Conservation (phyloP, 2,888 invertebrate species). For the Cantharis rufa region DNA sequence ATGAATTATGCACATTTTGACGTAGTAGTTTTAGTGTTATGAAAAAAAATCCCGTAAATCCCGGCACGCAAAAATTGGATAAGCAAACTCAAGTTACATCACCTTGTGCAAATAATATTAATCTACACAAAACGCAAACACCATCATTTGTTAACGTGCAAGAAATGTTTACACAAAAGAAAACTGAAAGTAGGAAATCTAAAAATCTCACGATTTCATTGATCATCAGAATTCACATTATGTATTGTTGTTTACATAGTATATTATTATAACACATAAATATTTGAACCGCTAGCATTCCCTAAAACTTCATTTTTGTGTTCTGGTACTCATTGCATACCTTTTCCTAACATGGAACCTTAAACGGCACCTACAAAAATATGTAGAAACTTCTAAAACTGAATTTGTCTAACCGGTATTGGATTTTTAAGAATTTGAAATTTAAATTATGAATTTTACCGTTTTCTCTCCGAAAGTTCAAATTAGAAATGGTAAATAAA, state of each 20-base stretch:
- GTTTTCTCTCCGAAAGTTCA: not conserved
- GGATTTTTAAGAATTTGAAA: not conserved
- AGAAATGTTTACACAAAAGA: not conserved
- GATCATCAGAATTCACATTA: not conserved
- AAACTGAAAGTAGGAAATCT: not conserved
- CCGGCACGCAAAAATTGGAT: not conserved
- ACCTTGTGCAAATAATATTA: not conserved
- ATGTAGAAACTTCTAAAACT: not conserved
- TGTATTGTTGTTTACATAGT: too few relatives aligned
- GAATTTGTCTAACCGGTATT: not conserved
- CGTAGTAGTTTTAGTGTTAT: not conserved
- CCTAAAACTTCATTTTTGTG: too few relatives aligned
- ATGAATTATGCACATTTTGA: not conserved
- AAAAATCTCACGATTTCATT: not conserved
- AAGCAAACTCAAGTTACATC: not conserved
- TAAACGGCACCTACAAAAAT: not conserved
- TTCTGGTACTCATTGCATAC: too few relatives aligned
- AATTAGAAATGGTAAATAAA: not conserved
- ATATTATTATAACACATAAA: too few relatives aligned
- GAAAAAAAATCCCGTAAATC: not conserved
- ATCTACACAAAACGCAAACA: not conserved
- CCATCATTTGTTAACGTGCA: not conserved
- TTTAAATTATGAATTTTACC: not conserved
- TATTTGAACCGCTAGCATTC: too few relatives aligned
- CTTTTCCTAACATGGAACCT: too few relatives aligned